phyloP scores from a whole-genome alignment of 2,797 vertebrate species.

The Gymnothorax reevesii region DNA sequence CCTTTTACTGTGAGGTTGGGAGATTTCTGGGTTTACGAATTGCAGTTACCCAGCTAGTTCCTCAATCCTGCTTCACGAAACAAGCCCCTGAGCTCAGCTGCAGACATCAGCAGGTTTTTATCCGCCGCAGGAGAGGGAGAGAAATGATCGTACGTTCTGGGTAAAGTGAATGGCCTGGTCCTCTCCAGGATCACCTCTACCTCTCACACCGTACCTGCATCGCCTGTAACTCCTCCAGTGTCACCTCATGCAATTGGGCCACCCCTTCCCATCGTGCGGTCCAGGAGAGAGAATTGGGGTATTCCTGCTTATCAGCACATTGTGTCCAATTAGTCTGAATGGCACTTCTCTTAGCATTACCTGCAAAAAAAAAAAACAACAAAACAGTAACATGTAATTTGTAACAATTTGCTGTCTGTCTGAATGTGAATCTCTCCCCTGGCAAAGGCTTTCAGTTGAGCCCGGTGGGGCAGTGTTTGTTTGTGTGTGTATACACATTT shows the following conservation, averaged over 20 bases:
- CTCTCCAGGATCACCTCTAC: neutral
- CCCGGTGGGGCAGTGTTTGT: neutral
- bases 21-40: too few species aligned
- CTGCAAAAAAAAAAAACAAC: conserved; percentile 20
- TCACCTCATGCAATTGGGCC: conserved; percentile 42
- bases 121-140: neutral
- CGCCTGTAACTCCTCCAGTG: neutral
- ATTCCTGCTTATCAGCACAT: conserved; percentile 33
- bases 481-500: too few species aligned
- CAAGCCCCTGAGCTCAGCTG: neutral
- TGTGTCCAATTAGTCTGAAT: conserved; percentile 37
- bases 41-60: too few species aligned
- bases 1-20: too few species aligned
- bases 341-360: conserved; percentile 50
- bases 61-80: too few species aligned
- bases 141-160: neutral
- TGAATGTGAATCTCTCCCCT: conserved; percentile 61
- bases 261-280: neutral
- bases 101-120: neutral
- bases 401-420: conserved; percentile 63
- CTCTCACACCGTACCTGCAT: neutral
- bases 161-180: neutral
- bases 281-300: conserved; percentile 42
- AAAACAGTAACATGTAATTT: conserved; percentile 54
- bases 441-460: conserved; percentile 44